Conservation (phyloP, 2,888 invertebrate genomes). For the Pherbina coryleti region DNA sequence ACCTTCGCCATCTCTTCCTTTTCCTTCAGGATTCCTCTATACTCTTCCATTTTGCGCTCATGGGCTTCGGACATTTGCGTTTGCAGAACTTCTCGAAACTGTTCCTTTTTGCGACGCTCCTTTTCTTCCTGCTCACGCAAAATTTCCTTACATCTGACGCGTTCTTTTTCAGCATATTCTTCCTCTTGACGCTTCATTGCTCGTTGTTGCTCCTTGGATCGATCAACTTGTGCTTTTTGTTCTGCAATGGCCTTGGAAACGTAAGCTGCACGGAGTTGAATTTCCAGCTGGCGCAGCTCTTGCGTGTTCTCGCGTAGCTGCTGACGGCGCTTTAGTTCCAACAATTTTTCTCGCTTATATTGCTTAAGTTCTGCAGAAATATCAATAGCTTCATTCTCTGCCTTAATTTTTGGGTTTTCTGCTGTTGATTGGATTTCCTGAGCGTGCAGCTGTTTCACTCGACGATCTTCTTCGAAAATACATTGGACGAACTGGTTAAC, state of each 20-base stretch:
- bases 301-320: constrained; percentile 47
- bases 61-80: constrained; percentile 45
- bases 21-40: constrained; percentile 46
- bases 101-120: constrained; percentile 43
- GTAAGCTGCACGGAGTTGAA: constrained; percentile 46
- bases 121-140: constrained; percentile 36
- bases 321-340: constrained; percentile 47
- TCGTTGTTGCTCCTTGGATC: constrained; percentile 34
- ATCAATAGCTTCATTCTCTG: constrained; percentile 38
- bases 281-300: constrained; percentile 48
- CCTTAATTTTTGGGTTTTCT: constrained; percentile 41
- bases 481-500: constrained; percentile 41
- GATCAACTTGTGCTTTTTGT: constrained; percentile 38
- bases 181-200: constrained; percentile 40
- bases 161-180: constrained; percentile 43
- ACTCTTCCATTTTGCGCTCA: constrained; percentile 39
- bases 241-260: constrained; percentile 45
- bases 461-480: constrained; percentile 43
- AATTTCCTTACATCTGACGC: constrained; percentile 28
- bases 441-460: constrained; percentile 35
- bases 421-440: constrained; percentile 43
- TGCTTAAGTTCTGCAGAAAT: constrained; percentile 45
- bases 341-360: constrained; percentile 40
- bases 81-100: constrained; percentile 41
- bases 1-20: constrained; percentile 44